Percentiles rank a stretch among this genome's conserved stretches.
phyloP scores from a whole-genome alignment of 2,113 vertebrate genomes.

The Neomonachus schauinslandi region DNA sequence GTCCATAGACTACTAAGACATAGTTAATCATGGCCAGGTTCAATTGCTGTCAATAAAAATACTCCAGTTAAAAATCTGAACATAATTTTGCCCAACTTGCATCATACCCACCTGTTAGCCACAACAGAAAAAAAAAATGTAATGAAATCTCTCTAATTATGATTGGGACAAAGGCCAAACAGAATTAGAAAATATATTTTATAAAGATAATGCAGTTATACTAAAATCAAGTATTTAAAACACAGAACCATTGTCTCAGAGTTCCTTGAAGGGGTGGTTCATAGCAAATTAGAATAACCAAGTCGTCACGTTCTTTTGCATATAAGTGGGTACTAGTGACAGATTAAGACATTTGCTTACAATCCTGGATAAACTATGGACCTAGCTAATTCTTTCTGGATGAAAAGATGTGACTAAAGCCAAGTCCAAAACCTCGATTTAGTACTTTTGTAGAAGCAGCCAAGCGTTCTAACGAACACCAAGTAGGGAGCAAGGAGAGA shows the following conservation, averaged over 20 bases:
- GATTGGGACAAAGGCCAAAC: neutral
- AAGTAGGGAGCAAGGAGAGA: neutral
- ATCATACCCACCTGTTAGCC: neutral
- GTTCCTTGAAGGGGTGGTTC: neutral
- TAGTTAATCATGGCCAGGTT: constrained; percentile 90
- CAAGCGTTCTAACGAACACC: neutral
- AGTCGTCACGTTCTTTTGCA: neutral
- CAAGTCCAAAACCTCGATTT: neutral
- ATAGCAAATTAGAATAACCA: neutral
- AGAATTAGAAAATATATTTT: neutral
- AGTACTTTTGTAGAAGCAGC: neutral
- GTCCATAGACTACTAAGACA: constrained; percentile 91
- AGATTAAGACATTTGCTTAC: neutral
- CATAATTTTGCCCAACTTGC: neutral
- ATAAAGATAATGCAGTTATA: neutral
- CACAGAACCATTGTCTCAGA: neutral
- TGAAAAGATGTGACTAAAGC: neutral
- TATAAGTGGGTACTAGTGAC: neutral
- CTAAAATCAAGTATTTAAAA: neutral
- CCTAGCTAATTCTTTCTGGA: neutral
- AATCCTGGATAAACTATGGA: neutral
- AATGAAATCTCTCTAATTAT: constrained; percentile 6
- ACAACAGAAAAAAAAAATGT: neutral
- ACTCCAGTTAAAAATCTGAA: constrained; percentile 29
- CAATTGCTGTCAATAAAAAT: constrained; percentile 84